phyloP scores from a whole-genome alignment of 2,113 vertebrate species.

The Nettapus auritus region DNA sequence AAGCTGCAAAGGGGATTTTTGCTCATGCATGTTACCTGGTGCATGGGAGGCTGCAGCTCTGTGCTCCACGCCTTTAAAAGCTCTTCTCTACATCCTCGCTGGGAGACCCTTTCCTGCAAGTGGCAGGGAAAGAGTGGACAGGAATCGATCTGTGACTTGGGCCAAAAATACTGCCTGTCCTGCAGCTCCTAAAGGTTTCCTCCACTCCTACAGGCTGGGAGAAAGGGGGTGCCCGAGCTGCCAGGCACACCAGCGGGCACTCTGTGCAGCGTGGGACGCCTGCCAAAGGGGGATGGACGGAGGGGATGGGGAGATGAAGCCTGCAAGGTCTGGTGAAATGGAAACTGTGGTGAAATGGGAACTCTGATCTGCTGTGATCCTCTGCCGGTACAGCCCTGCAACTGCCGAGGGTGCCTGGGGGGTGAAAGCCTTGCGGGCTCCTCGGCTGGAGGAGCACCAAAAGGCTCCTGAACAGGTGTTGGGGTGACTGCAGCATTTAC shows the following conservation, averaged over 20 bases:
- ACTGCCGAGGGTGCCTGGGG: not conserved
- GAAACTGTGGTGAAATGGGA: constrained; percentile 10
- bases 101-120: constrained; percentile 69
- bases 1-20: not conserved
- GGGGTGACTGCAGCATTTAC: not conserved
- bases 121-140: constrained; percentile 68
- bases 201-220: not conserved
- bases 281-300: constrained; percentile 47
- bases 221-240: constrained; percentile 10
- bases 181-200: not conserved
- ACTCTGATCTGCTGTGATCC: not conserved
- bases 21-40: constrained; percentile 78
- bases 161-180: constrained; percentile 85
- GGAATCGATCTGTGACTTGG: constrained; percentile 72
- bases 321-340: not conserved
- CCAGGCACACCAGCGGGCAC: not conserved
- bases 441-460: too few species aligned
- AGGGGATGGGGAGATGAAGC: not conserved
- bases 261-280: not conserved
- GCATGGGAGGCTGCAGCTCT: constrained; percentile 75
- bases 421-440: not conserved
- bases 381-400: constrained; percentile 35
- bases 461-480: too few species aligned
- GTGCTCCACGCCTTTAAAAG: constrained; percentile 66
- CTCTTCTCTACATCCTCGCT: constrained; percentile 15